Evolutionary conservation across 2,888 invertebrate genomes (phyloP).

Genomic region (Autographa pulchrina): DNA sequence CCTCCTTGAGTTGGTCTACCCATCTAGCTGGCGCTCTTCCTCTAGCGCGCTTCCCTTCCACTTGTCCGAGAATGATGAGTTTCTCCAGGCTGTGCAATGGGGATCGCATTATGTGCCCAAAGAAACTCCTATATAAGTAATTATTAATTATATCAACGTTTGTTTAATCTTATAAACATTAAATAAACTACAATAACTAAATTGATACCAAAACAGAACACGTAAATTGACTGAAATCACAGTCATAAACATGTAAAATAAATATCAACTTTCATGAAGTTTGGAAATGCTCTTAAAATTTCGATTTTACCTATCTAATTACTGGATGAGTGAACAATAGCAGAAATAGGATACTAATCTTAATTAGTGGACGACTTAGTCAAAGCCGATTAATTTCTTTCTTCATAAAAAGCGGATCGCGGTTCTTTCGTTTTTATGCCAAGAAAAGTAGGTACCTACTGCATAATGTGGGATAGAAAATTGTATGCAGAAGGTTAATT

Average conservation of each 20-base stretch:
- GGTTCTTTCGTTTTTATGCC: constrained; percentile 10
- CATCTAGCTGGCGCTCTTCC: no score
- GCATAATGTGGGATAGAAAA: neutral
- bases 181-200: no score
- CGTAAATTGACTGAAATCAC: neutral
- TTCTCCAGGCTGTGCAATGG: no score
- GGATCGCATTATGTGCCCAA: no score
- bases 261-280: neutral
- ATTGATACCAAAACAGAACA: neutral
- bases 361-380: constrained; percentile 50
- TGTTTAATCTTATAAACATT: no score
- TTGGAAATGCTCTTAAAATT: constrained; percentile 30
- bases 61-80: no score
- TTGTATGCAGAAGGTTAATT: neutral
- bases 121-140: no score
- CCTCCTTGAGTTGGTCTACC: no score
- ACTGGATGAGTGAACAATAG: constrained; percentile 50
- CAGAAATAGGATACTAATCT: constrained; percentile 55
- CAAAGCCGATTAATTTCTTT: constrained; percentile 55
- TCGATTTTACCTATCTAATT: constrained; percentile 48
- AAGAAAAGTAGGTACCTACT: neutral
- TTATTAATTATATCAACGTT: no score
- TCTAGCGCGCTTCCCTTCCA: no score
- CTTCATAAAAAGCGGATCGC: constrained; percentile 28
- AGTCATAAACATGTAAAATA: neutral